Base-by-base conservation (phyloP, 2,797 vertebrate species). In the Balearica regulorum region DNA sequence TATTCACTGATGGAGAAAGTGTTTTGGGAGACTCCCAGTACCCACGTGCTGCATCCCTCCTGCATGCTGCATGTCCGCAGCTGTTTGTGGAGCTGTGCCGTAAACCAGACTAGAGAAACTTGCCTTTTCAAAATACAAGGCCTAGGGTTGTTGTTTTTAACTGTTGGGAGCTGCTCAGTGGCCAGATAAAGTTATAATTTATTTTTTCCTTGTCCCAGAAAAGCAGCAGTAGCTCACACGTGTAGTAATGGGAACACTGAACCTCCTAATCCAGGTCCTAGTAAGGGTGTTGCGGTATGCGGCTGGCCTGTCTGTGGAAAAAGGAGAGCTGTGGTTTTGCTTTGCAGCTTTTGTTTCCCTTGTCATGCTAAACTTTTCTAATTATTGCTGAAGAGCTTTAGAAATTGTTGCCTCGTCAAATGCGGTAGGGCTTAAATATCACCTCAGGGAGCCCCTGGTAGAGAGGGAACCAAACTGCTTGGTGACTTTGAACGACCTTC, bases 11-110 rank as follows among this genome's bases (percentile, higher is more conserved):
- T 41, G 14, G 51, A 37, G 16, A 35, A 53, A 2, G 46, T 17
- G 13, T 48, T 78, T 33, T 28, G 49, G 72, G 60, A 88, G 60
- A 44, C 7, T 46, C 11, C 19, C 35, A 28, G n/a, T 46, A 70
- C 25, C 25, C 18, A 16, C 15, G 15, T 51, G 55, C 60, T 60
- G 73, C 44, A 51, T 29, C 65, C n/a, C 31, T 61, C 49, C 57
- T 31, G 44, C 6, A 1, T 1, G 2, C 48, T 16, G 26, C 33
- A 51, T 77, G 37, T 55, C 6, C 1, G 35, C 8, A 2, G 18
- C 15, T 61, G 58, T 51, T 61, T 28, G 22, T 28, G 65, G 31
- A 58, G 49, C 39, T 64, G 26, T 76, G 48, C 43, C 51, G 28
- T 31, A 41, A 49, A 41, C 39, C 2, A 6, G 26, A 31, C 25